phyloP scores from a whole-genome alignment of 2,113 vertebrate species.

The Strix aluco region DNA sequence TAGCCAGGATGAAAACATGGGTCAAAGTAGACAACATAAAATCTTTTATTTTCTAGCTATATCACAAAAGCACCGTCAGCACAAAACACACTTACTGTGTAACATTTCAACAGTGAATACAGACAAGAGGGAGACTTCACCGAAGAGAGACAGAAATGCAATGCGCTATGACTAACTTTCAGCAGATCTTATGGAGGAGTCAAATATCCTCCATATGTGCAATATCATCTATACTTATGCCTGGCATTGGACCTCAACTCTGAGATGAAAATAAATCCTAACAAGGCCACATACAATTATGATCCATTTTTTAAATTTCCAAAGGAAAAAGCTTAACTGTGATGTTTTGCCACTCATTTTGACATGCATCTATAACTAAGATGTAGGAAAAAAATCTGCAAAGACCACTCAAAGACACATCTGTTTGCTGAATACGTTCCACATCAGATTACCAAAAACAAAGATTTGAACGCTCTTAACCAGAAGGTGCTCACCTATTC shows the following conservation, averaged over 20 bases:
- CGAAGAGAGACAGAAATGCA: not conserved
- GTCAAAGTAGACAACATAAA: not conserved
- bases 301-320: not conserved
- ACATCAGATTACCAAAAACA: not conserved
- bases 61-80: not conserved
- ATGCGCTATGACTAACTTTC: not conserved
- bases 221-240: not conserved
- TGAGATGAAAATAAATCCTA: not conserved
- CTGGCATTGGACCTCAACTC: not conserved
- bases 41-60: not conserved
- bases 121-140: not conserved
- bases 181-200: conserved; percentile 11
- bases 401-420: not conserved
- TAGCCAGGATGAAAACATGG: not conserved
- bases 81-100: not conserved
- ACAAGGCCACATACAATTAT: not conserved
- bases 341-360: not conserved
- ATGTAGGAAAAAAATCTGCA: not conserved
- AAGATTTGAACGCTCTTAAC: fast-evolving
- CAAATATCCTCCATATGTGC: not conserved
- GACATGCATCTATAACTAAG: not conserved
- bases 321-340: not conserved
- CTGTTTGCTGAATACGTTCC: not conserved
- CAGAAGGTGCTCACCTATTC: not conserved
- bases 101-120: not conserved